A percentile compares a stretch with the other conserved stretches of the same genome.
Evolutionary conservation across 2,797 vertebrate genomes (phyloP).

Genomic region (Pseudochirops cupreus): DNA sequence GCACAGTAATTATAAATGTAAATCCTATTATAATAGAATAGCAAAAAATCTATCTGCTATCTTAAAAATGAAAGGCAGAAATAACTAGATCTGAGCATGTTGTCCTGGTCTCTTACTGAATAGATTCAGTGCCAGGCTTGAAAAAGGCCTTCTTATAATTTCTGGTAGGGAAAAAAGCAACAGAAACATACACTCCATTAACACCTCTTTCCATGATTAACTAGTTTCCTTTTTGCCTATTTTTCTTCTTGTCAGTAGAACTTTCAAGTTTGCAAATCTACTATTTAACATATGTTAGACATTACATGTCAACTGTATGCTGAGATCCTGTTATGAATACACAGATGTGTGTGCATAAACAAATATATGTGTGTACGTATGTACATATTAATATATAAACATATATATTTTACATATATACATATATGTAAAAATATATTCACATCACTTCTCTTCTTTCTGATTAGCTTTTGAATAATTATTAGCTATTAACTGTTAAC

Average conservation of each 20-base stretch:
- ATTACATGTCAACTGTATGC: constrained; percentile 32
- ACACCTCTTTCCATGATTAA: constrained; percentile 23
- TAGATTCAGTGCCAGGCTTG: neutral
- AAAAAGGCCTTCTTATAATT: neutral
- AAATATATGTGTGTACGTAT: no score
- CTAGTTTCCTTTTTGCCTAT: neutral
- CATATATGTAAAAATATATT: neutral
- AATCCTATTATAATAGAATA: constrained; percentile 19
- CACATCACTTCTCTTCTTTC: neutral
- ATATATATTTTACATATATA: neutral
- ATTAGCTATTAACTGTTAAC: no score
- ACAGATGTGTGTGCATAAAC: neutral
- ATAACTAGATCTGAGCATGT: neutral
- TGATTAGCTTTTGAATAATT: neutral
- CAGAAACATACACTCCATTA: neutral
- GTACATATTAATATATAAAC: neutral
- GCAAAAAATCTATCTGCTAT: constrained; percentile 29
- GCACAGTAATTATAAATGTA: constrained; percentile 43
- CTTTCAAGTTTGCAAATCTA: constrained; percentile 20
- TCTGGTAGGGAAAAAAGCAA: constrained; percentile 10
- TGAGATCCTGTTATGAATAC: constrained; percentile 11
- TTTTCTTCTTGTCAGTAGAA: constrained; percentile 15
- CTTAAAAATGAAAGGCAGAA: constrained; percentile 37
- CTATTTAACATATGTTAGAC: neutral
- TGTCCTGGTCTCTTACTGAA: constrained; percentile 23